Evolutionary conservation across 2,113 vertebrate species (phyloP), one percentile per base, ranked within the genome.

Genomic region (Thinocorus orbignyianus): DNA sequence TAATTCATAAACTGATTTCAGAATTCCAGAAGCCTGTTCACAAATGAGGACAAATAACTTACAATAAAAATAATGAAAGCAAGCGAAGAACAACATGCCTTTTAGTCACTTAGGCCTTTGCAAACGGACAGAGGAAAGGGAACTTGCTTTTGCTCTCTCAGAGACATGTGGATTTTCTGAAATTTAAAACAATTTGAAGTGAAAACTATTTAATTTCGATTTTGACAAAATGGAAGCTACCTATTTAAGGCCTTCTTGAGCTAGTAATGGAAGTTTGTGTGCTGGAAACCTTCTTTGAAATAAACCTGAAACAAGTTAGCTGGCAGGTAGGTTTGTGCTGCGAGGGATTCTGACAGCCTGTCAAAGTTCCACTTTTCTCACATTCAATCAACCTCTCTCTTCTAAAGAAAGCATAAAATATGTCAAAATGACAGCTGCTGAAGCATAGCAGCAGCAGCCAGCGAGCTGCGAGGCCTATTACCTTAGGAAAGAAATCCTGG

Each of bases 341-440:
- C 97, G 96, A 98, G 97, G 95, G 96, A 98, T 97, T 98, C 97
- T 98, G 98, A 98, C 98, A 98, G 96, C 93, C 97, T 98, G 98
- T 98, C 98, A 98, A 97, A 97, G 97, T 98, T 96, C 97, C 93
- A 98, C 97, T 98, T 98, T 98, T 98, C 98, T 98, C 98, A 98
- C 97, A 98, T 98, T 98, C 98, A 97, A 96, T 98, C 97, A 98
- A 98, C 97, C 96, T 97, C 97, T 97, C 96, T 98, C 97, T 98
- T 98, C 97, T 97, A 98, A 98, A 98, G 98, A 98, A 98, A 98
- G 98, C 95, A 97, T 94, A 97, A 98, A 98, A 98, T 96, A 97
- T 97, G 98, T 98, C 98, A 98, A 98, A 98, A 97, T 98, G 98
- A 98, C 98, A 98, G 97, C 97, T 98, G 98, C 96, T 5, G 86